Evolutionary conservation across 2,797 vertebrate genomes (phyloP), one percentile per base, ranked within the genome.

Genomic region (Ptychobarbus kaznakovi): DNA sequence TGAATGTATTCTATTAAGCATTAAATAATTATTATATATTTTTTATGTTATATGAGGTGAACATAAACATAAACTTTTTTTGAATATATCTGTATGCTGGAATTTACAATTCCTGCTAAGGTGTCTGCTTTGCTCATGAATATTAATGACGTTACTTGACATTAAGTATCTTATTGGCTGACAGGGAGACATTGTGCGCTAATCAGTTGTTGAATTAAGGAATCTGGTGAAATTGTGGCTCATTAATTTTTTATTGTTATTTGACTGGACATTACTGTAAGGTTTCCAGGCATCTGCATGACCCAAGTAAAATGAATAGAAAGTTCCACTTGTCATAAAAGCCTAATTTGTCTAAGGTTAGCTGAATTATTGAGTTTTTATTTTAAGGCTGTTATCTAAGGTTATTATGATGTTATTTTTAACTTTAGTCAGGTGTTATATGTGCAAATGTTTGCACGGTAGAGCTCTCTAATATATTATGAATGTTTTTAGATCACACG

Each of bases 331-430:
- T 22, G 10, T 61, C n/a, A 61, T 61, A 12, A 61, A 61, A 6
- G 72, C 46, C 20, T 75, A 2, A 20, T 49, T 74, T 20, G 15
- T 28, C 72, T 56, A 28, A 9, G 70, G 7, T 73, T 16, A 16
- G n/a, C 42, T 16, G 68, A 22, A 51, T 51, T 35, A 3, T 25
- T 10, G 68, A 28, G 42, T 46, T 8, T 77, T 58, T 77, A 56
- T 76, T n/a, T 40, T n/a, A 12, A 22, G 49, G 32, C 32, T 3
- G 18, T 35, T 53, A 22, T 75, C 16, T 53, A 51, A 76, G 20
- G 20, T 77, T 42, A 44, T 78, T 78, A 78, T 28, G 75, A 35
- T 61, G 75, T 61, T 61, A 61, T 61, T 61, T 76, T n/a, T 25
- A 42, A 77, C 35, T 77, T 42, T 77, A 40, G n/a, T 38, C 35